phyloP scores from a whole-genome alignment of 92 coral and sea anemone species.

The Actinostola sp. region DNA sequence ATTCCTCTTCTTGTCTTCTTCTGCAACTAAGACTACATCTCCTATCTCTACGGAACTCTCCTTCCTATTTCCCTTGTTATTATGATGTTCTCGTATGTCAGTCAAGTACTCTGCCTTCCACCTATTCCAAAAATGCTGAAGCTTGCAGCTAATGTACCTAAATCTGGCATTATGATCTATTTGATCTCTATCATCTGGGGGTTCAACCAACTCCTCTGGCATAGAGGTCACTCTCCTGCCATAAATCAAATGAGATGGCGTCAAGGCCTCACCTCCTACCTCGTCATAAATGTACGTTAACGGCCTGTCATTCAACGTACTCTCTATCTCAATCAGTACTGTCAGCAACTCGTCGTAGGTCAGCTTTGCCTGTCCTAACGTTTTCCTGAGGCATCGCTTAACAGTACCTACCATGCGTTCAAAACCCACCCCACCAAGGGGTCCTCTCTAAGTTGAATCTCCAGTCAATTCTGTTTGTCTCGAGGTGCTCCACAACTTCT shows the following conservation, averaged over 20 bases:
- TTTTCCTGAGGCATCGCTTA: conserved; percentile 32
- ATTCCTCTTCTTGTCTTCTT: conserved; percentile 46
- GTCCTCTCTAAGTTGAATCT: neutral
- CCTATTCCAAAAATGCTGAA: conserved; percentile 60
- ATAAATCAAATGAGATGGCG: too few species aligned
- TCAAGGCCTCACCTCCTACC: too few species aligned
- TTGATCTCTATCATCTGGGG: too few species aligned
- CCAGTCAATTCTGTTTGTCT: too few species aligned
- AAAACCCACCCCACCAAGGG: conserved; percentile 8
- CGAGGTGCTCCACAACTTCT: too few species aligned
- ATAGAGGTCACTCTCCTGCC: too few species aligned
- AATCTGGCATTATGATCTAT: conserved; percentile 35
- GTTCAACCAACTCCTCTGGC: too few species aligned
- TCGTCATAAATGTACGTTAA: conserved; percentile 28
- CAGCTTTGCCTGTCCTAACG: conserved; percentile 34
- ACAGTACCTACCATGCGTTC: conserved; percentile 36
- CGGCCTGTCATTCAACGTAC: conserved; percentile 29
- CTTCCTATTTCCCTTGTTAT: conserved; percentile 7
- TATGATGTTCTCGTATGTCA: neutral
- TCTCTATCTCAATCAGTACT: conserved; percentile 24
- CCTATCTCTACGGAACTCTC: conserved; percentile 45
- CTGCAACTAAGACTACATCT: conserved; percentile 44
- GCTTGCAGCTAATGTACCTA: conserved; percentile 15
- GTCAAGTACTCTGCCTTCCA: conserved; percentile 60
- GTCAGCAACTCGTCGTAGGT: conserved; percentile 29